A percentile compares a stretch with the other conserved stretches of the same genome.
Evolutionary conservation across 2,888 invertebrate species (phyloP).

Genomic region (Dyspetes luteomarginatus): DNA sequence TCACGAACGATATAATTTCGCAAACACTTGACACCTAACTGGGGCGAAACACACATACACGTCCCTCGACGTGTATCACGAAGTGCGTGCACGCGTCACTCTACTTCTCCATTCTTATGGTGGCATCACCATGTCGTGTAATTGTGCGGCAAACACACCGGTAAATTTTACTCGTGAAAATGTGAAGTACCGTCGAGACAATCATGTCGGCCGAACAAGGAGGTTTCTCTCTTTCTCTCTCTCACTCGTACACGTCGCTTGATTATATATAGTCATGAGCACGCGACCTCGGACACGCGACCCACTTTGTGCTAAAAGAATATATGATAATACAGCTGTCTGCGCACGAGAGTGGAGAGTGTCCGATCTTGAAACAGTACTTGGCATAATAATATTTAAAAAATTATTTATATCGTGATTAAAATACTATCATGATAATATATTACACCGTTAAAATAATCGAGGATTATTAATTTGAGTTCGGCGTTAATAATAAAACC

Average conservation of each 20-base stretch:
- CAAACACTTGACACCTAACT: conserved; percentile 51
- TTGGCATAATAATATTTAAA: too few relatives aligned
- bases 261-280: conserved; percentile 7
- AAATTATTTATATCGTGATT: too few relatives aligned
- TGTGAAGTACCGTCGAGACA: conserved; percentile 42
- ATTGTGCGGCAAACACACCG: conserved; percentile 47
- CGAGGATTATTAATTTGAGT: too few relatives aligned
- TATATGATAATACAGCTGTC: conserved; percentile 19
- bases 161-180: conserved; percentile 33
- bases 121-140: conserved; percentile 15
- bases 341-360: conserved; percentile 4
- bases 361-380: conserved; percentile 10
- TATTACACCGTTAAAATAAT: too few relatives aligned
- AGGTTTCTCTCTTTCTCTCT: neutral
- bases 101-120: neutral
- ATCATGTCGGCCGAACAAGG: conserved; percentile 16
- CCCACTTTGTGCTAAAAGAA: conserved; percentile 48
- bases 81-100: neutral
- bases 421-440: too few relatives aligned
- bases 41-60: neutral
- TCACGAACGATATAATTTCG: conserved; percentile 33
- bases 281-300: conserved; percentile 68
- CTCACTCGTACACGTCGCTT: neutral
- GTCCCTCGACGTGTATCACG: neutral
- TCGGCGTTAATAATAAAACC: too few relatives aligned